Evolutionary conservation across 2,888 invertebrate species (phyloP), one percentile per base, ranked within the genome.

Genomic region (Pomacea canaliculata): DNA sequence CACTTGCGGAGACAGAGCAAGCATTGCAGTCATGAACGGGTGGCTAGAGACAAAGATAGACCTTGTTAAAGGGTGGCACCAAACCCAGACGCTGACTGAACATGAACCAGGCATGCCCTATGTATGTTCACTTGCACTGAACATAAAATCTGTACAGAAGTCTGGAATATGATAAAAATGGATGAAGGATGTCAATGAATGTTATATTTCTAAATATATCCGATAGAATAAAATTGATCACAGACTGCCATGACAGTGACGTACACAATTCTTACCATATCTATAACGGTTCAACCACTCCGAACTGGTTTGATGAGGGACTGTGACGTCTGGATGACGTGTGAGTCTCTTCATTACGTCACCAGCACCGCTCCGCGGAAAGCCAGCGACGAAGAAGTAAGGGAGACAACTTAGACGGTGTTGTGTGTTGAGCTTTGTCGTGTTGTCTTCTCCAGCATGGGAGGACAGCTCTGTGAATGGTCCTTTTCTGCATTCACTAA

Each of bases 351-450:
- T 7, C 73, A 73, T 37, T 23, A 73, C 46, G 12, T 73, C 73
- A 3, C 16, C 13, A 1, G 66, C 73, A 37, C 67, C 73, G 51
- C 67, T 67, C 51, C 37, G n/a, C 18, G 72, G 72, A 49, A 67
- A 7, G 0, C 73, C 67, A 8, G 49, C 19, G 67, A 73, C 37
- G 27, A 67, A 16, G 67, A 73, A 73, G 67, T 73, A 73, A 59
- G 73, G 73, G 60, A 73, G 73, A 16, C 73, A 73, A 73, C 67
- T 37, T 19, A 73, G 46, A n/a, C 73, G 66, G 12, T 23, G 73
- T 62, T 71, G 12, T 19, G n/a, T 63, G 16, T 10, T 18, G 19
- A 49, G 48, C 49, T 27, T 16, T 18, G 18, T 46, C 46, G 19
- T 16, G 7, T 49, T 49, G 49, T 23, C 19, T 48, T 18, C n/a